Percentiles rank a stretch among this genome's conserved stretches.
These are phyloP conservation scores for Peromyscus maniculatus DNA, from an alignment of 2,113 vertebrate genomes.

Conservation along the genomic window DNA sequence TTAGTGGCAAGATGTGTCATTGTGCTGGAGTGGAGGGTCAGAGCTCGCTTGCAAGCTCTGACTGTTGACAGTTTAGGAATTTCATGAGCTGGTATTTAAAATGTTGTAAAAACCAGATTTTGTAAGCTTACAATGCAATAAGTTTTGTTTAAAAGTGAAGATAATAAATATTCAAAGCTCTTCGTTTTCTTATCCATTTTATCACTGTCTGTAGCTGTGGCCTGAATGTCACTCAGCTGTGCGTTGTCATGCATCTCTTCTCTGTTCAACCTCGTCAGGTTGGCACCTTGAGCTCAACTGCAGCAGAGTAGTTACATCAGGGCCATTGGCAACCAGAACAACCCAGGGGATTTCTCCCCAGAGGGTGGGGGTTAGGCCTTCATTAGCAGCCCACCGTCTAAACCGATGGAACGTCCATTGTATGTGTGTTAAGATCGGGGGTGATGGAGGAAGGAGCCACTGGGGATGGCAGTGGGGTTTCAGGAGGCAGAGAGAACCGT, in stretches of 20 bases:
- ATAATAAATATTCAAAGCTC: not conserved
- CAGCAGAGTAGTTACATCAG: not conserved
- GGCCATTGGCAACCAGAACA: not conserved
- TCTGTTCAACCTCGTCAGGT: not conserved
- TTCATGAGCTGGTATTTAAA: not conserved
- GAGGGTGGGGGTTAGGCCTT: not conserved
- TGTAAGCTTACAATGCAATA: not conserved
- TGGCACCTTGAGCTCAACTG: not conserved
- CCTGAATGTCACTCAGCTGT: not conserved
- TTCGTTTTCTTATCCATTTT: not conserved
- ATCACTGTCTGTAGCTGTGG: not conserved
- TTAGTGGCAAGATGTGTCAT: not conserved
- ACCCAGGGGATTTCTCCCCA: not conserved
- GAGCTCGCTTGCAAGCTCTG: not conserved
- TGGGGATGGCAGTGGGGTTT: not conserved
- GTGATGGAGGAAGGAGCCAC: not conserved
- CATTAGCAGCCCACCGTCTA: not conserved
- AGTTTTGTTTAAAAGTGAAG: not conserved
- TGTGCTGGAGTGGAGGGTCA: not conserved
- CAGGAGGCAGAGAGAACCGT: not conserved
- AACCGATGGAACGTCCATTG: not conserved
- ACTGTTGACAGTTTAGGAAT: not conserved
- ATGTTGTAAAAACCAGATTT: not conserved
- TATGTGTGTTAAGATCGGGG: not conserved
- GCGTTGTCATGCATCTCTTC: fast-evolving